These are phyloP conservation scores for Scaptomyza parva DNA, from an alignment of 2,888 invertebrate genomes.

Conservation along the genomic window DNA sequence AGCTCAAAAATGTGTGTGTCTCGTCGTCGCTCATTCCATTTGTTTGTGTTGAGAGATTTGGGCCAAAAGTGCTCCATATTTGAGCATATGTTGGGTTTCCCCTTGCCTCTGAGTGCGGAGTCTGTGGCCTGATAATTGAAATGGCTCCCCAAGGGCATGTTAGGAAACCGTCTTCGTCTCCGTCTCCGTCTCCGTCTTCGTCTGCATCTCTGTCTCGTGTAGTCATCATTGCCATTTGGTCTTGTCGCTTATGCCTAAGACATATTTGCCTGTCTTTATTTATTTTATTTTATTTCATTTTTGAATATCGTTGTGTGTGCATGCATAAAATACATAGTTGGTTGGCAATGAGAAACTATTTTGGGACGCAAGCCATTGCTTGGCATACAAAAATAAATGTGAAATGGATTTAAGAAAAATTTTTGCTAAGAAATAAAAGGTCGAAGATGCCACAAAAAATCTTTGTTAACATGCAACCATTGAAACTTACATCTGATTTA, in stretches of 20 bases:
- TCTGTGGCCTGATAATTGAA: constrained; percentile 74
- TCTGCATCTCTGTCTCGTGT: constrained; percentile 10
- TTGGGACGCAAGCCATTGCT: constrained; percentile 18
- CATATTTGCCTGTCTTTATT: constrained; percentile 40
- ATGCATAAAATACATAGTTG: constrained; percentile 5
- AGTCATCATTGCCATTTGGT: constrained; percentile 38
- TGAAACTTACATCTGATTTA: constrained; percentile 7
- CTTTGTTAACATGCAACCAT: neutral
- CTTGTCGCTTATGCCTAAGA: constrained; percentile 20
- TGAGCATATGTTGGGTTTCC: constrained; percentile 61
- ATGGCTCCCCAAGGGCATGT: constrained; percentile 69
- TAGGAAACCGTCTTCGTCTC: constrained; percentile 26
- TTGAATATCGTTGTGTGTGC: constrained; percentile 20
- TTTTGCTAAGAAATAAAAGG: neutral
- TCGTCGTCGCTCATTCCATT: constrained; percentile 33
- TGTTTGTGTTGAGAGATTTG: constrained; percentile 53
- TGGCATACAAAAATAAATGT: constrained; percentile 5
- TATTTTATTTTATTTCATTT: constrained; percentile 46
- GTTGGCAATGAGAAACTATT: constrained; percentile 12
- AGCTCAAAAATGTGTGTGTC: constrained; percentile 38
- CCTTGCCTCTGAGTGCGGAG: constrained; percentile 45
- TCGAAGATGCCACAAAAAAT: neutral
- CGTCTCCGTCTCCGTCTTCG: neutral
- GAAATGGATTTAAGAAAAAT: constrained; percentile 13
- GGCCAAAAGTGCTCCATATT: constrained; percentile 63